Evolutionary conservation across 2,888 invertebrate genomes (phyloP).

Genomic region (Parnassius apollo): DNA sequence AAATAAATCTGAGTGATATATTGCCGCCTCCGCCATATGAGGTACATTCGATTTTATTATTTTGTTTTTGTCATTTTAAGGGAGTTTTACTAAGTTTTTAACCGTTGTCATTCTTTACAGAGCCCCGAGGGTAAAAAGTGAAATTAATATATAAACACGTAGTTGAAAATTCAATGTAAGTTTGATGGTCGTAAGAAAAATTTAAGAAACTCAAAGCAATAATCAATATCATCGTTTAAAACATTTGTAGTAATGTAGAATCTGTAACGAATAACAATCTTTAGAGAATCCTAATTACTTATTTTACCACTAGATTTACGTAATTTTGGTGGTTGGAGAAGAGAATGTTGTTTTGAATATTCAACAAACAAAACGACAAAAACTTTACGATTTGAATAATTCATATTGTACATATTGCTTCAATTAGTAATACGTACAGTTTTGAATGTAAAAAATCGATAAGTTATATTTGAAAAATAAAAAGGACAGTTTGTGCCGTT

Average conservation of each 20-base stretch:
- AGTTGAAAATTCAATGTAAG: conserved; percentile 25
- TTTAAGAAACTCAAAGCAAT: conserved; percentile 49
- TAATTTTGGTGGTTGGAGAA: too few species aligned
- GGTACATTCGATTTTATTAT: conserved; percentile 54
- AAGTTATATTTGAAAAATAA: too few species aligned
- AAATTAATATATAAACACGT: conserved; percentile 22
- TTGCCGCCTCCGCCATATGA: conserved; percentile 83
- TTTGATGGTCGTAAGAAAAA: conserved; percentile 29
- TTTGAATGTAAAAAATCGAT: too few species aligned
- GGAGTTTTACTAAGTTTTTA: conserved; percentile 38
- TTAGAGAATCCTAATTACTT: conserved; percentile 17
- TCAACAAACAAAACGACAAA: too few species aligned
- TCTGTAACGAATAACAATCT: conserved; percentile 27
- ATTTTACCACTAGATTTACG: not conserved
- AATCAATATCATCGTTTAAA: conserved; percentile 48
- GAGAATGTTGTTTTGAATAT: too few species aligned
- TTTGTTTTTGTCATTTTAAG: conserved; percentile 46
- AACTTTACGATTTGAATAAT: too few species aligned
- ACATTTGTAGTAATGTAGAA: conserved; percentile 37
- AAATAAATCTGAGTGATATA: conserved; percentile 84
- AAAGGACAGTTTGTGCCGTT: too few species aligned
- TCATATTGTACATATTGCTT: too few species aligned
- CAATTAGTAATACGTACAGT: too few species aligned
- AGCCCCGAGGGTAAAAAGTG: conserved; percentile 67
- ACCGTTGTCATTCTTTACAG: conserved; percentile 43